Conservation (phyloP, 2,113 vertebrate species). For the human region GRCh38 chr6:158017001-158017500, state of each 20-base stretch:
- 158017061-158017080: not conserved
- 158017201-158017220: conserved; percentile 88
- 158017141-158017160: not conserved
- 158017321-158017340: not conserved
- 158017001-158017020: not conserved
- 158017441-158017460: too few species aligned
- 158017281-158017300: conserved; percentile 84
- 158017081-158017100: conserved; percentile 63
- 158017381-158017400: not conserved
- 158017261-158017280: conserved; percentile 87
- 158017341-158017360: not conserved
- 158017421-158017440: too few species aligned
- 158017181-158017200: conserved; percentile 66
- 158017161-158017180: conserved; percentile 51
- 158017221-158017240: conserved; percentile 86
- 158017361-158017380: not conserved
- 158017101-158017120: conserved; percentile 43
- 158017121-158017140: not conserved
- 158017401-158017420: not conserved
- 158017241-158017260: conserved; percentile 85
- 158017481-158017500: too few species aligned
- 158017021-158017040: not conserved
- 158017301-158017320: not conserved
- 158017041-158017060: not conserved
- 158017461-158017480: too few species aligned